Base-by-base conservation (phyloP, 1,140 invertebrate species). In the Oreohelix idahoensis region DNA sequence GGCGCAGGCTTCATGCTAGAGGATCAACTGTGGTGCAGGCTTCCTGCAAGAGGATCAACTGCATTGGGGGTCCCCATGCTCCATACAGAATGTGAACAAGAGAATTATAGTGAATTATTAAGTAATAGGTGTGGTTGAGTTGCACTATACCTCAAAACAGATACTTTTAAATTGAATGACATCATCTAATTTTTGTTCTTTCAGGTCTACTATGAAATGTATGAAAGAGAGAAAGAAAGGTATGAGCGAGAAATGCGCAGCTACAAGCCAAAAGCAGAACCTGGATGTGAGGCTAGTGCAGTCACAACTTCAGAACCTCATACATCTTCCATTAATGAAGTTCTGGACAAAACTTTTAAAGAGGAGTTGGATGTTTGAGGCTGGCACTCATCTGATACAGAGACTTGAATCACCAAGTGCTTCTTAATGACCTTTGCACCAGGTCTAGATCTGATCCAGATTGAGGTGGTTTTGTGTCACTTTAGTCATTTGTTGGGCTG, bases 171-270 rank as follows among this genome's bases (percentile, higher is more conserved):
- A 45, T 15, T 45, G 42, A 45, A 45, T 8, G 5, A 15, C 42
- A 45, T 45, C 26, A 26, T 58, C 26, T 58, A 26, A 11, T 23
- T 58, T 58, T 10, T 58, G 51, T 32, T 32, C 29, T 17, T 86
- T 39, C 86, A 90, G 89, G 83, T 89, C 17, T 90, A 89, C 58
- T 89, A 88, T 85, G 88, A 89, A 35, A 86, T 89, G 86, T 88
- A 89, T 81, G 89, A 90, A 63, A 79, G 81, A 49, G 86, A 88
- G 69, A 89, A 89, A 73, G 87, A 89, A 66, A 79, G 84, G 51
- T 88, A 88, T 71, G 87, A 88, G 29, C 81, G 81, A 69, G 87
- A 89, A 71, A 83, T 89, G 76, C 83, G 85, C 26, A 83, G 84
- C 45, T 89, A 89, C 69, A 79, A 79, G 36, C 78, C 78, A 5